Evolutionary conservation across 2,113 vertebrate genomes (phyloP), one percentile per base, ranked within the genome.

Genomic region (Hyaena hyaena): DNA sequence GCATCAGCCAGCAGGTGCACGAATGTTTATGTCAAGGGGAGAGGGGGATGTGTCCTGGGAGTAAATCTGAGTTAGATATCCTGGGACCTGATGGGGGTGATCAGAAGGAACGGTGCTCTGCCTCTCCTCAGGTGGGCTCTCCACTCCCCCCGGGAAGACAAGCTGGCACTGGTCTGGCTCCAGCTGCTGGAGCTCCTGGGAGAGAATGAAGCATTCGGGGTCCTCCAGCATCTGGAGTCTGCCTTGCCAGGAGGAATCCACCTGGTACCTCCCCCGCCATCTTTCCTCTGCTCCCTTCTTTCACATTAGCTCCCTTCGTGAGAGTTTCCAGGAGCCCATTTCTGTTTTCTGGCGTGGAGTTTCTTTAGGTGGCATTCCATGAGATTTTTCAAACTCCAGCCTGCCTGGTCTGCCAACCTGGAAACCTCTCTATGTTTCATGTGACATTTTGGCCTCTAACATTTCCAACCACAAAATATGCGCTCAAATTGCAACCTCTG

Each of bases 1-100:
- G 89, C 90, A 24, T 65, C 92, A 84, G 92, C 68, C 96, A 87
- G 79, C 97, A 98, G 97, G 98, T 97, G 92, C 86, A 92, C 63
- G 10, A 4, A 91, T 45, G 79, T 93, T 95, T 96, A 83, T 85
- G 83, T 95, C 96, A 77, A 84, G 77, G 31, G 43, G 4, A 77
- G 58, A 31, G 23, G 23, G 53, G 8, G 21, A n/a, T 21, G 16
- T 55, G 35, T 74, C 55, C 69, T 77, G n/a, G 53, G 53, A 73
- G 73, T 45, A 71, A 86, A 88, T 74, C 61, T 92, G 90, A 79
- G 68, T 83, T 65, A 50, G 93, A 85, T 12, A 69, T 94, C 88
- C 76, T 26, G 65, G 88, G 83, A 66, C 65, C 55, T 43, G 26
- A 11, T 9, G 14, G 12, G 5, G 12, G 58, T 6, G 58, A 9